Evolutionary conservation across 1,140 invertebrate species (phyloP).

Genomic region (Nebria ingens): DNA sequence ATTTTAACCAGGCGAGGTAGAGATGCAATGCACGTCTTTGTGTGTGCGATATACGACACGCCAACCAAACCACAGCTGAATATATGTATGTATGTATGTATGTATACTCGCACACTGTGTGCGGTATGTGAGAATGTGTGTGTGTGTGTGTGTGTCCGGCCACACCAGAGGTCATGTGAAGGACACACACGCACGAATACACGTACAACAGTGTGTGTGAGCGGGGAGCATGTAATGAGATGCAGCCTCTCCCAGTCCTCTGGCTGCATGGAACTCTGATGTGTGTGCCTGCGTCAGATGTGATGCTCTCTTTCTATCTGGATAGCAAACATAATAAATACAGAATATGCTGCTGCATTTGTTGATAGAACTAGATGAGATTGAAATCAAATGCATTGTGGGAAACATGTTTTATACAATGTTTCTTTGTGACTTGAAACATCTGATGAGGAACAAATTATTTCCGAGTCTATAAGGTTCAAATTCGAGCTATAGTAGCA

Average conservation of each 20-base stretch:
- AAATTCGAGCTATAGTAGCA: too few species aligned
- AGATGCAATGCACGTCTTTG: too few species aligned
- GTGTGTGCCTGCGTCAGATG: too few species aligned
- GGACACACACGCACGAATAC: slow-evolving; percentile 13
- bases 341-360: not conserved
- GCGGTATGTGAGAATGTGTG: too few species aligned
- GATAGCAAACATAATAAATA: not conserved
- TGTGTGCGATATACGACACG: too few species aligned
- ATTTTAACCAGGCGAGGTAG: too few species aligned
- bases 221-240: slow-evolving; percentile 11
- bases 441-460: too few species aligned
- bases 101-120: not conserved
- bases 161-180: not conserved
- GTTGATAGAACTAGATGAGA: too few species aligned
- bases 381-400: too few species aligned
- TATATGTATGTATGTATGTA: slow-evolving; percentile 1
- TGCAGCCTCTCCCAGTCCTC: not conserved
- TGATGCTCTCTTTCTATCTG: not conserved
- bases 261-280: not conserved
- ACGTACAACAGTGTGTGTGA: slow-evolving; percentile 15
- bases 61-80: not conserved
- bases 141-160: not conserved
- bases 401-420: too few species aligned
- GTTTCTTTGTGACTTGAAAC: too few species aligned
- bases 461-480: too few species aligned